phyloP scores from a whole-genome alignment of 2,113 vertebrate species.

The Tragelaphus imberbis region DNA sequence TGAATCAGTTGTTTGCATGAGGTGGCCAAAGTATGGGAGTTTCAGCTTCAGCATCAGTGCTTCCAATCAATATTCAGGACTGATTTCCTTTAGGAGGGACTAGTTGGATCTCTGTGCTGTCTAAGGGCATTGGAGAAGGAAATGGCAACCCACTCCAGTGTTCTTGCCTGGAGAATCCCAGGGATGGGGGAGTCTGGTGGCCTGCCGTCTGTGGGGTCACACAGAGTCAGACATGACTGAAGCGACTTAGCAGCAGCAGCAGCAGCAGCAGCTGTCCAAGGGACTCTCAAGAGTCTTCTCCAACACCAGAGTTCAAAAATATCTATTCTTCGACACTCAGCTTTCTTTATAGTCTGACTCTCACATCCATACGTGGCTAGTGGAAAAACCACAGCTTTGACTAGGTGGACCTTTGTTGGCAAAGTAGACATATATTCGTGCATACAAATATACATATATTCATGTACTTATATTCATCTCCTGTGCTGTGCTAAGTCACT shows the following conservation, averaged over 20 bases:
- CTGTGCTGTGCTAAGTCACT: not conserved
- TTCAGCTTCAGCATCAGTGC: not conserved
- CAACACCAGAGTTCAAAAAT: not conserved
- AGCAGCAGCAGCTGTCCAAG: not conserved
- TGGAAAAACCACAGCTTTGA: not conserved
- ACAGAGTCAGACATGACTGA: too few relatives aligned
- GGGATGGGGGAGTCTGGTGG: too few relatives aligned
- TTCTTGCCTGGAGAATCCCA: too few relatives aligned
- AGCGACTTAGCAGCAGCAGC: too few relatives aligned
- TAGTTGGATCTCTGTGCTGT: not conserved
- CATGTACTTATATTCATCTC: not conserved
- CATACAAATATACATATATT: not conserved
- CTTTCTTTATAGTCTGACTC: not conserved
- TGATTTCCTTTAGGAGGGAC: not conserved
- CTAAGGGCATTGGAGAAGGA: not conserved
- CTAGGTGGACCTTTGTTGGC: not conserved
- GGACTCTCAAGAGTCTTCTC: not conserved
- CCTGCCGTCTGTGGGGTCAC: too few relatives aligned
- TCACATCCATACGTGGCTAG: not conserved
- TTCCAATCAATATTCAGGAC: not conserved
- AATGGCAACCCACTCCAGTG: too few relatives aligned
- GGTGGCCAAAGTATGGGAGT: not conserved
- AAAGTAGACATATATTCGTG: not conserved
- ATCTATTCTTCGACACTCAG: not conserved
- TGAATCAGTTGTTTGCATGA: not conserved